Evolutionary conservation across 2,113 vertebrate species (phyloP), one percentile per base, ranked within the genome.

Genomic region (Irena cyanogastra): DNA sequence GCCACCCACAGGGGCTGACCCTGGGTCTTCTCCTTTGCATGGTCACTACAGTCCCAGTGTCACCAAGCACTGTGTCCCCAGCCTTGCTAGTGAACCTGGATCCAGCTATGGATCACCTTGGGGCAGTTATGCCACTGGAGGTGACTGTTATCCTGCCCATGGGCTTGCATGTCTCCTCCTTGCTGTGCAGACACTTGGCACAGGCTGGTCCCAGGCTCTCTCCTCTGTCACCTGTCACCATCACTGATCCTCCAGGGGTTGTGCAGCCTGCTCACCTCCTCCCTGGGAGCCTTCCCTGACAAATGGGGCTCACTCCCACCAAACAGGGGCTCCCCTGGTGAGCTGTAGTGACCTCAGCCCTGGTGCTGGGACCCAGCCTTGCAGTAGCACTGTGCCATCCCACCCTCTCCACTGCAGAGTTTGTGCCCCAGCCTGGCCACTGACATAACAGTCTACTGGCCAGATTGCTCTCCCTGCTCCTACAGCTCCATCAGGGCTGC

Each of bases 131-230:
- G 6, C 26, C 49, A 53, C 59, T 22, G 66, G 33, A 82, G 18
- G 44, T 2, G 6, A 68, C 37, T 83, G 41, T 49, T 41, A 44
- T 3, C 49, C 28, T 61, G 31, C 53, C 70, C 0, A 0, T 4
- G 41, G 19, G 9, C 44, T 53, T 35, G 57, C 17, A 17, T 0
- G 11, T 56, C 39, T 61, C 31, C 26, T 85, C 31, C n/a, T 65
- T 3, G 0, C 24, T 7, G 0, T 13, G 26, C 68, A 86, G 87
- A 61, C 1, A 2, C 68, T 23, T 0, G 0, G 27, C 1, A 1
- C 54, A 52, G 53, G n/a, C 76, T 70, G 56, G 9, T 35, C 64
- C 57, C 3, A 1, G 14, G 52, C 26, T 90, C 28, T 69, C 41
- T 66, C 13, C 7, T 57, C 16, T 0, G 0, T 26, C 1, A 2